phyloP scores from a whole-genome alignment of 2,888 invertebrate species.

The Tridacna gigas region DNA sequence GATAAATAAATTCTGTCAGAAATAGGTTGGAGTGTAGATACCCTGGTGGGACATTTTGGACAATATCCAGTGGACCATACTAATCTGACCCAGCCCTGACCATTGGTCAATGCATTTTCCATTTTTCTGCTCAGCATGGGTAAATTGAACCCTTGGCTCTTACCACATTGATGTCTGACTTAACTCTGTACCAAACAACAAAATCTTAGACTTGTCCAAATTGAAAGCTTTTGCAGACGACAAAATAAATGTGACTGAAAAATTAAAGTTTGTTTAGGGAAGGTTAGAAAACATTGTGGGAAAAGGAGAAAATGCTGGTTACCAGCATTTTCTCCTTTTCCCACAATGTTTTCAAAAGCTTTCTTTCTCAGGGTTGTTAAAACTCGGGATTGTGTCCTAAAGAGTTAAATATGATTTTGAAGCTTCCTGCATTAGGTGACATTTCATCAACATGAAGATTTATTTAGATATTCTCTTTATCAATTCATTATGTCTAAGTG shows the following conservation, averaged over 20 bases:
- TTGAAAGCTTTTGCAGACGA: background rate
- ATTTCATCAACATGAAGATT: no score
- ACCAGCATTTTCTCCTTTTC: background rate
- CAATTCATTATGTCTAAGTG: no score
- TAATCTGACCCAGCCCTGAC: constrained; percentile 55
- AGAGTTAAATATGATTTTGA: no score
- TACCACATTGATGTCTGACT: background rate
- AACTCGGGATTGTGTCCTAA: no score
- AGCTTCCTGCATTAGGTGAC: no score
- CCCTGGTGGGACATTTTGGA: constrained; percentile 35
- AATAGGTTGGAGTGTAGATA: constrained; percentile 9
- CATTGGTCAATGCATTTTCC: constrained; percentile 47
- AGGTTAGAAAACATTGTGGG: background rate
- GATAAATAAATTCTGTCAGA: constrained; percentile 16
- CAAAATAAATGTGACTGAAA: background rate
- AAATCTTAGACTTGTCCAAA: background rate
- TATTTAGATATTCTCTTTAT: no score
- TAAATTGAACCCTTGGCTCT: constrained; percentile 13
- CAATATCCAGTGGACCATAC: constrained; percentile 36
- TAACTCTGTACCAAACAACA: no score
- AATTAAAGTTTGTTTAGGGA: background rate
- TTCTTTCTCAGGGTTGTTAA: no score
- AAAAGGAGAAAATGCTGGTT: background rate
- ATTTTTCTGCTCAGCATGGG: constrained; percentile 20
- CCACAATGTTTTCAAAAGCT: no score